Conservation (phyloP, 2,888 invertebrate species). For the Steromphala cineraria region DNA sequence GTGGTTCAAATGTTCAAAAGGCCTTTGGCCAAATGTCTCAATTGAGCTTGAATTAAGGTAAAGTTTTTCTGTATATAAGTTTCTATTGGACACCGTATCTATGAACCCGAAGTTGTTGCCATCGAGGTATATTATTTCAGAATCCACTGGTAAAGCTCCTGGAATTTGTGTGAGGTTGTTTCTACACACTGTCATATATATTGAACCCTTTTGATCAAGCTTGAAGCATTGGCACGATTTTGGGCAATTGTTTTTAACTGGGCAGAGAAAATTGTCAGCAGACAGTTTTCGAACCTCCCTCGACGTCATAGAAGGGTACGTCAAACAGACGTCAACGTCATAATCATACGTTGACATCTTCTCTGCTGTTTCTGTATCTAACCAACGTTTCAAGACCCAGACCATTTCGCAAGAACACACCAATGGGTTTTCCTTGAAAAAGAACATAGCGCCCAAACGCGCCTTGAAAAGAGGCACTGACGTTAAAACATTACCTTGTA, state of each 20-base stretch:
- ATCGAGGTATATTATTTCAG: background rate
- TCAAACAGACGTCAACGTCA: background rate
- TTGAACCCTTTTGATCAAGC: background rate
- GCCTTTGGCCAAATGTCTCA: background rate
- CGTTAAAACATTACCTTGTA: background rate
- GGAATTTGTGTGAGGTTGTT: background rate
- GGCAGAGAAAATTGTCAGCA: background rate
- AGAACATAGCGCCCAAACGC: background rate
- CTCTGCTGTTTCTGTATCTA: background rate
- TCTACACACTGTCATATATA: background rate
- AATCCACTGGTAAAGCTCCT: background rate
- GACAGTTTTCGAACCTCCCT: background rate
- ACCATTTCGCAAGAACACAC: slow-evolving; percentile 3
- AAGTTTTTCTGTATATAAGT: background rate
- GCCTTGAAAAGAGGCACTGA: background rate
- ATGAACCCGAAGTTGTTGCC: background rate
- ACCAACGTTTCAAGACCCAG: background rate
- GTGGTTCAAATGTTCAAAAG: background rate
- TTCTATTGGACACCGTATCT: background rate
- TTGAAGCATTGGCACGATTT: background rate
- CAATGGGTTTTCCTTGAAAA: background rate
- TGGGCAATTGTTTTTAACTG: background rate
- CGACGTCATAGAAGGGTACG: background rate
- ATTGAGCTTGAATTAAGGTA: background rate
- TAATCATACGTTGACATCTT: slow-evolving; percentile 9